Conservation (phyloP, 2,113 vertebrate genomes). For the Phocoena phocoena region DNA sequence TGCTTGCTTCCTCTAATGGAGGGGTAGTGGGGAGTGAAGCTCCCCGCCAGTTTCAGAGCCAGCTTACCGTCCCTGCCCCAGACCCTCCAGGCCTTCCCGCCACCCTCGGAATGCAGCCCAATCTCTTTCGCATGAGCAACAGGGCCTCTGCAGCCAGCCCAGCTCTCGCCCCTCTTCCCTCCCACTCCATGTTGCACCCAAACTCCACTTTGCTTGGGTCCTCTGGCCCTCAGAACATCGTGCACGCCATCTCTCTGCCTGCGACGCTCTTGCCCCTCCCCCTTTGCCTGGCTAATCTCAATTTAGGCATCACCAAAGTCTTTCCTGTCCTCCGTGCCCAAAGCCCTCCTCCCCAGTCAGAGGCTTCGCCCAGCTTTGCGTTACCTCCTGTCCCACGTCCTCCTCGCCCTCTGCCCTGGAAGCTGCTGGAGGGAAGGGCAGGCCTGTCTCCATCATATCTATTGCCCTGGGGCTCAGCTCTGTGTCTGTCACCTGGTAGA, state of each 20-base stretch:
- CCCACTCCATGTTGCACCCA: neutral
- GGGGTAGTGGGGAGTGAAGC: neutral
- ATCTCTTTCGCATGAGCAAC: neutral
- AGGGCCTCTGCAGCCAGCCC: neutral
- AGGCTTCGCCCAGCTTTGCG: neutral
- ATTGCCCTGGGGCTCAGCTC: accelerated
- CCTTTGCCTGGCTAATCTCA: neutral
- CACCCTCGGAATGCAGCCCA: accelerated
- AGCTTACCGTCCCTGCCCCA: neutral
- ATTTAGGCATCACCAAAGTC: neutral
- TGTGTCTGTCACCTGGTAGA: neutral
- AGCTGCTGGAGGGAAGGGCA: neutral
- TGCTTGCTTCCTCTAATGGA: neutral
- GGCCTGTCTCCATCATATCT: neutral
- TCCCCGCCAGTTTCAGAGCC: neutral
- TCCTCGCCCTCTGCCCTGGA: accelerated
- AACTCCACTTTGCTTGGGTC: too few relatives aligned
- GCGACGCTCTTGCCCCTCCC: too few relatives aligned
- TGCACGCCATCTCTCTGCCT: accelerated
- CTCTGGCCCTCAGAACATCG: neutral
- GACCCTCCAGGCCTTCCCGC: too few relatives aligned
- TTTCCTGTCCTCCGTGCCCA: too few relatives aligned
- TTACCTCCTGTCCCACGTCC: neutral
- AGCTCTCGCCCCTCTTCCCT: neutral
- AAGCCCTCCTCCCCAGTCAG: neutral